Evolutionary conservation across 2,113 vertebrate genomes (phyloP), one percentile per base, ranked within the genome.

Genomic region (Aptenodytes patagonicus): DNA sequence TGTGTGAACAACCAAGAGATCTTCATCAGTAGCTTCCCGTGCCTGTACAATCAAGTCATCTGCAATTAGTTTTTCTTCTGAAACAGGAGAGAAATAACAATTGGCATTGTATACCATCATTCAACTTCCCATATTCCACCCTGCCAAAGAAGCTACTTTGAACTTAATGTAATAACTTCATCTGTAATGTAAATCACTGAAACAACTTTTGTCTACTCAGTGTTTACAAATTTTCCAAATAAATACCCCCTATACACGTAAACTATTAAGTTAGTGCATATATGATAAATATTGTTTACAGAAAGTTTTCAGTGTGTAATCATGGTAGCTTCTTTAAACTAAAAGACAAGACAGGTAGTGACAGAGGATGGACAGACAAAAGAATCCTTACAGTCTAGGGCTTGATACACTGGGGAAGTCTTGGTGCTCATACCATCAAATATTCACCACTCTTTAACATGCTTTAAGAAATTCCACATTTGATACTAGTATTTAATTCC

Each of bases 1-100:
- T 11, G 99, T 99, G 95, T 99, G 99, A 84, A 98, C 99, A 82
- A 99, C 98, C 94, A 99, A 97, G 83, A 99, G 98, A 94, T 99
- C 99, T 38, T 99, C 99, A 51, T 99, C 99, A 4, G 98, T 98
- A n/a, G 99, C 99, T 95, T 99, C 99, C 55, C 93, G 97, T 3
- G 99, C 99, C 96, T 98, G 97, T 65, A 99, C 99, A 13, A 99
- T 98, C 97, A 97, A 98, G 51, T 98, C 97, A 95, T 99, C 99
- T 13, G 98, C 98, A 90, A 99, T 95, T 60, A 99, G 98, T 87
- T 99, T 98, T 97, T 99, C 99, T 96, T 99, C 99, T 99, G 97
- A 77, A 98, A 98, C 54, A 96, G 82, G 84, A 92, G 32, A 92
- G 86, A 95, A 96, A 94, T 72, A 90, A 82, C 42, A 93, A 57